Evolutionary conservation across 92 coral and sea anemone genomes (phyloP), one percentile per base, ranked within the genome.

Genomic region (Phenganax subtilis): DNA sequence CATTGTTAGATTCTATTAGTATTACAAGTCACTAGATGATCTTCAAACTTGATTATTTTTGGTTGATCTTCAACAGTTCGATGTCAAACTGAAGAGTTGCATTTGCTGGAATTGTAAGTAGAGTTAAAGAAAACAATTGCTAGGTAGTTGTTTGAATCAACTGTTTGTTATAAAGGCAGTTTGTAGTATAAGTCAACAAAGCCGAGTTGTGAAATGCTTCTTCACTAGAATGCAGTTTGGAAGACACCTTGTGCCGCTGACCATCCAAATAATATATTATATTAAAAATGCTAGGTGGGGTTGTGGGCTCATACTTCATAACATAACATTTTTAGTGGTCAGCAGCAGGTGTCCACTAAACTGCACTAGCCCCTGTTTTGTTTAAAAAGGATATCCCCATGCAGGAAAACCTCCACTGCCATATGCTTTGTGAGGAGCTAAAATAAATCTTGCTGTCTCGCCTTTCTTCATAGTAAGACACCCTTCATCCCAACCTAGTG

Each of bases 401-500:
- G 90, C 87, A 4, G 90, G 80, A 30, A 87, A 87, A 31, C 90
- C 90, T 47, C 66, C 27, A 25, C 58, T 0, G 29, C 90, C 90
- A 87, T 87, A 87, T 52, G 87, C 90, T 27, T 87, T 87, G 37
- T 67, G 81, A 9, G 87, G 14, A 10, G 83, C 85, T 6, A 87
- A 76, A 8, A 86, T 79, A 72, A 87, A 86, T 31, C 77, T 87
- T 52, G 90, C 90, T 57, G 54, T 74, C 67, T 87, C 90, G 25
- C 90, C 90, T 69, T 84, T 27, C 51, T 69, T 37, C 90, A 87
- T 87, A 51, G 82, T 80, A 75, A 87, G 65, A 57, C 90, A 87
- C 0, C 90, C 87, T 72, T 84, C 90, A 80, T 87, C 90, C 90
- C 90, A 87, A 57, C 90, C 90, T 87, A 5, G 30, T 20, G 25